Conservation (phyloP, 2,797 vertebrate genomes). For the Heteromormyrus szaboi region DNA sequence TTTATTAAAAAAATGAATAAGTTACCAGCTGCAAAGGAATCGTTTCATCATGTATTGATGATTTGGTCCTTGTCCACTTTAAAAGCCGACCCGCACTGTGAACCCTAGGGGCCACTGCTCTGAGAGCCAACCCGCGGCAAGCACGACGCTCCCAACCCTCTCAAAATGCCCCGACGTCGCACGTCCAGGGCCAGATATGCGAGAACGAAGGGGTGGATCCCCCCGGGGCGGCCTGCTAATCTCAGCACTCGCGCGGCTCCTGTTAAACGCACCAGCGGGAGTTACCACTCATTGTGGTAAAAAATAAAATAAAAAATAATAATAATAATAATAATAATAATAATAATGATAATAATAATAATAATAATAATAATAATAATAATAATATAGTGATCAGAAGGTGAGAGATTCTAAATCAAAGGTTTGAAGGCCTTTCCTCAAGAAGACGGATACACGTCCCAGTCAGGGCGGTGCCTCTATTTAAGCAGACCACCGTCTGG, state of each 20-base stretch:
- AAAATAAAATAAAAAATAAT: not conserved
- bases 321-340: too few species aligned
- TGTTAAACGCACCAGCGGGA: not conserved
- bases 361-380: too few species aligned
- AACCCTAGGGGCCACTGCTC: not conserved
- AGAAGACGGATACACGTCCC: not conserved
- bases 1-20: not conserved
- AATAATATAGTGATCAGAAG: not conserved
- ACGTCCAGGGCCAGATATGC: not conserved
- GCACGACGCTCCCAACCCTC: not conserved
- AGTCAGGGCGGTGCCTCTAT: not conserved
- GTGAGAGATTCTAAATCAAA: not conserved
- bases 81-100: not conserved
- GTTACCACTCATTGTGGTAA: not conserved
- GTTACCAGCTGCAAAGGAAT: not conserved
- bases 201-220: not conserved
- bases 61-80: not conserved
- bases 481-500: not conserved
- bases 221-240: not conserved
- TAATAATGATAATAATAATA: too few species aligned
- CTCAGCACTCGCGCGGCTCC: not conserved
- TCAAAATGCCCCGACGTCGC: not conserved
- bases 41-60: not conserved
- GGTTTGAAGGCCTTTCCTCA: not conserved
- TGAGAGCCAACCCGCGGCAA: not conserved